Conservation (phyloP, 1,140 invertebrate species). For the Saxidomus purpurata region DNA sequence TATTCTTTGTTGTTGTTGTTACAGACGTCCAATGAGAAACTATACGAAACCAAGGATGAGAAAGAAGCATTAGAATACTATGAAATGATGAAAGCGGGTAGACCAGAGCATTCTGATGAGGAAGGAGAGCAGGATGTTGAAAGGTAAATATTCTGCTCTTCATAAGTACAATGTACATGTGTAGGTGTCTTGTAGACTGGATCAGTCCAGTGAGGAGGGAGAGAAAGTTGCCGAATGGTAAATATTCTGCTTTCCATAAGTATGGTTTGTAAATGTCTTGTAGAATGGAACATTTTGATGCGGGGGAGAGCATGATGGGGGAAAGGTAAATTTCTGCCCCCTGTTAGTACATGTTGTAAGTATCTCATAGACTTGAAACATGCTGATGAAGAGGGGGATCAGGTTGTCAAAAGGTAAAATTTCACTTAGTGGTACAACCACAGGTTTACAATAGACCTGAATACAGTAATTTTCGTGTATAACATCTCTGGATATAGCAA, state of each 20-base stretch:
- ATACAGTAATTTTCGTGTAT: no score
- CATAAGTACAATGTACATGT: no score
- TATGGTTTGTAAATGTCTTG: no score
- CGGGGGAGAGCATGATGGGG: no score
- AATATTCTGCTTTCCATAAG: background rate
- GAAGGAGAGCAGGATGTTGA: constrained; percentile 63
- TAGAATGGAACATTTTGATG: constrained; percentile 45
- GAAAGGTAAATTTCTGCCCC: background rate
- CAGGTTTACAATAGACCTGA: no score
- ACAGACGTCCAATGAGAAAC: background rate
- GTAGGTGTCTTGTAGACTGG: no score
- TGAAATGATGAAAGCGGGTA: constrained; percentile 78
- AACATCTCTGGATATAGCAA: no score
- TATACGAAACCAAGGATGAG: constrained; percentile 81
- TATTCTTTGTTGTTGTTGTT: constrained; percentile 19
- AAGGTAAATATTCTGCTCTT: constrained; percentile 23
- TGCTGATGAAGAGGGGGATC: constrained; percentile 67
- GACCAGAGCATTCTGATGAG: constrained; percentile 57
- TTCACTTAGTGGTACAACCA: no score
- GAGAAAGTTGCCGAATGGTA: constrained; percentile 58
- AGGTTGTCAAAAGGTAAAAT: constrained; percentile 44
- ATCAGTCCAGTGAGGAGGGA: constrained; percentile 63
- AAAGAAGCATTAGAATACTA: constrained; percentile 81
- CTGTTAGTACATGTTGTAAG: background rate
- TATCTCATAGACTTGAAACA: no score